Percentiles rank a stretch among this genome's conserved stretches.
phyloP scores from a whole-genome alignment of 2,888 invertebrate species.

The Mycalesis mineus region DNA sequence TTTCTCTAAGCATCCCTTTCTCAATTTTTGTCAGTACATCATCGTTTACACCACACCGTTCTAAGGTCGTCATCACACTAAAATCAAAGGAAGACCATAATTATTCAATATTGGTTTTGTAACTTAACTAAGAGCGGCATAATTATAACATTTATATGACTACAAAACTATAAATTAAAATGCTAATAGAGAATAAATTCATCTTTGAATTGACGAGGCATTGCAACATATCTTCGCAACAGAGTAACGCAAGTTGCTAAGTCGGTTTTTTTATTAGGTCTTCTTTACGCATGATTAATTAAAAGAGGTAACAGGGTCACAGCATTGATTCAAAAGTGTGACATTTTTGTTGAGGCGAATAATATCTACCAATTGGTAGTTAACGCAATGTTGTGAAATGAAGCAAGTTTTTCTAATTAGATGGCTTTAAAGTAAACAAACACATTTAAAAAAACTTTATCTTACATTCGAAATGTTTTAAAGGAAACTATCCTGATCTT shows the following conservation, averaged over 20 bases:
- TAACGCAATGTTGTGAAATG: neutral
- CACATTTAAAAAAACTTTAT: too few relatives aligned
- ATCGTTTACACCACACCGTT: too few relatives aligned
- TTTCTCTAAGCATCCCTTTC: too few relatives aligned
- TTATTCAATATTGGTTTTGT: conserved; percentile 8
- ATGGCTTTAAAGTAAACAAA: too few relatives aligned
- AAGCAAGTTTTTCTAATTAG: too few relatives aligned
- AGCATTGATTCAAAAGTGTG: neutral
- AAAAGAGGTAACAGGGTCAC: neutral
- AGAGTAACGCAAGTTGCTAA: conserved; percentile 8
- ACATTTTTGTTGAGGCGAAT: neutral
- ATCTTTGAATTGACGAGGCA: conserved; percentile 5
- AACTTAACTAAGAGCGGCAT: conserved; percentile 9
- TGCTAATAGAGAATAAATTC: conserved; percentile 19
- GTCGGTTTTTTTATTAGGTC: neutral
- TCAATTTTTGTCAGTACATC: too few relatives aligned
- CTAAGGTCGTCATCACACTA: neutral
- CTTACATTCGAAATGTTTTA: too few relatives aligned
- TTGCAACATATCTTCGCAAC: conserved; percentile 9
- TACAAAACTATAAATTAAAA: conserved; percentile 15
- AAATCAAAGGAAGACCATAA: neutral
- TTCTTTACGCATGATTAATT: neutral
- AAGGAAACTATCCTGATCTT: too few relatives aligned
- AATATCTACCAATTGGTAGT: neutral
- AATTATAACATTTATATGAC: conserved; percentile 21